Base-by-base conservation (phyloP, 1,140 invertebrate genomes). In the Danaus melanippus region DNA sequence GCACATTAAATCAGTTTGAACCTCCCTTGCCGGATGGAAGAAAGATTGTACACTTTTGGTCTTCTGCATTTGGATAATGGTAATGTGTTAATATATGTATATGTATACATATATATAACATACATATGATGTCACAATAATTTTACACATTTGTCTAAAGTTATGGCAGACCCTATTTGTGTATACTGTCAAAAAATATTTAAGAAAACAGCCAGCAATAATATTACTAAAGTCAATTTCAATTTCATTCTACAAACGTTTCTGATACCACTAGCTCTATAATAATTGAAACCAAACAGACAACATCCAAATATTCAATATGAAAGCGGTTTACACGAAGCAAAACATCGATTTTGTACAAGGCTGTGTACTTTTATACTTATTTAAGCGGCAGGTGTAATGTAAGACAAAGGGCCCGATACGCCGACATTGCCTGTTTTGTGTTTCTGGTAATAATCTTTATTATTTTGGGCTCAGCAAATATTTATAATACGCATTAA, bases 401-500 rank as follows among this genome's bases (percentile, higher is more conserved):
- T 10, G 9, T 58, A 53, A 58, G 56, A 58, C 56, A 58, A 58
- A 58, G 39, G 46, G 46, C 21, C 21, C 21, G 21, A 39, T 21
- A 43, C 46, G 10, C 42, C 43, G 12, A n/a, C 21, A 32, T 32
- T 7, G 46, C 46, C 46, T 58, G 56, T 56, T 56, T 56, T 49
- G 46, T 56, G 40, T 51, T 44, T 42, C 50, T 42, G 50, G 44
- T 58, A 53, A 58, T 53, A 58, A 58, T 53, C 50, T 58, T 58
- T 58, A 58, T 58, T 58, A 51, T 58, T 58, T 53, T 51, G 51
- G 56, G 17, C 51, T 48, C 45, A 49, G 48, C 50, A 49, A 58
- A 58, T 58, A 53, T 58, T 58, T 58, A 52, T 58, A 53, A 58
- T 41, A 42, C 46, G 49, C 15, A 55, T 55, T 56, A 45, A 50